Evolutionary conservation across 1,140 invertebrate genomes (phyloP).

Genomic region (Lethrus apterus): DNA sequence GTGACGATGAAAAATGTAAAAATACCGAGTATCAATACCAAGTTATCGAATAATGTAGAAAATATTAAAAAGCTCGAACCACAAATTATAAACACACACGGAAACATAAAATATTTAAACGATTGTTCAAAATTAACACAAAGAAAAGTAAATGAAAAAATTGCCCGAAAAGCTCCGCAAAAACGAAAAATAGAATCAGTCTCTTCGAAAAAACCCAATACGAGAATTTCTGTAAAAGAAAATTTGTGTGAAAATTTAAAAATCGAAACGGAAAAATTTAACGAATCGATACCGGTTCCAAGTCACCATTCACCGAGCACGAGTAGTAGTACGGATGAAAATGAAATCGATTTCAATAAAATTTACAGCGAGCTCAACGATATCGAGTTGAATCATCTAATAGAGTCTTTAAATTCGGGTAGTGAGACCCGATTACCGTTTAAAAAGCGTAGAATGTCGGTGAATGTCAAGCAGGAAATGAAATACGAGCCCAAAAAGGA

Average conservation of each 20-base stretch:
- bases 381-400: background rate
- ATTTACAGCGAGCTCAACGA: background rate
- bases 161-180: background rate
- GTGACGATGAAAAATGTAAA: background rate
- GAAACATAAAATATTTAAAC: slow-evolving; percentile 1
- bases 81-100: background rate
- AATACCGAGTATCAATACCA: background rate
- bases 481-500: slow-evolving; percentile 17
- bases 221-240: background rate
- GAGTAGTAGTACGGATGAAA: background rate
- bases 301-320: background rate
- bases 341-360: background rate
- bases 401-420: slow-evolving; percentile 15
- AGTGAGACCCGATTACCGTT: slow-evolving; percentile 25
- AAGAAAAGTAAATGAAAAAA: background rate
- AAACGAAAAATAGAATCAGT: slow-evolving; percentile 2
- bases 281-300: background rate
- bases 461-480: slow-evolving; percentile 18
- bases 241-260: background rate
- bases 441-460: slow-evolving; percentile 27
- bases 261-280: background rate
- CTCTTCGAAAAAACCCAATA: background rate
- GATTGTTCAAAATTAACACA: background rate
- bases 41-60: too few species aligned
- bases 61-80: background rate